Evolutionary conservation across 2,888 invertebrate species (phyloP).

Genomic region (Melanostoma scalare): DNA sequence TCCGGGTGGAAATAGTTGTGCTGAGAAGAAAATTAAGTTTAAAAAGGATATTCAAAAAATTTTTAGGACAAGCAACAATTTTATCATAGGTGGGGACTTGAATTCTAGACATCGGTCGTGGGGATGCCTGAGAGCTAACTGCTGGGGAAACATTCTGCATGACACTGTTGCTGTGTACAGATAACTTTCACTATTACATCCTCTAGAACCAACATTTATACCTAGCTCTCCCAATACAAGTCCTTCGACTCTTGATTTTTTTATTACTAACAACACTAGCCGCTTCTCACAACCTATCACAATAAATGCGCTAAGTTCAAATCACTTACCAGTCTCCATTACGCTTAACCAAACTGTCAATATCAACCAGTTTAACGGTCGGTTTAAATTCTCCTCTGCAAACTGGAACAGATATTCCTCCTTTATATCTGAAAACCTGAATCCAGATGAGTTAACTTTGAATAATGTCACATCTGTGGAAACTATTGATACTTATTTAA

Average conservation of each 20-base stretch:
- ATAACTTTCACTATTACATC: constrained; percentile 1
- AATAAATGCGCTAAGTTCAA: not conserved
- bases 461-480: no score
- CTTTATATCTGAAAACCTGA: no score
- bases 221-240: constrained; percentile 4
- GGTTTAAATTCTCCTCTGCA: no score
- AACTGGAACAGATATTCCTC: no score
- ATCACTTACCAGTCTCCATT: constrained; percentile 3
- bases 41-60: constrained; percentile 21
- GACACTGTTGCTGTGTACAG: constrained; percentile 7
- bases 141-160: constrained; percentile 13
- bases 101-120: constrained; percentile 7
- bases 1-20: constrained; percentile 10
- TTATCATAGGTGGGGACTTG: constrained; percentile 18
- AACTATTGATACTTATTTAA: not conserved
- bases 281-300: not conserved
- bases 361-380: no score
- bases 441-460: no score
- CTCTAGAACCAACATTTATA: not conserved
- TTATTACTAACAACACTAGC: not conserved
- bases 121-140: constrained; percentile 15
- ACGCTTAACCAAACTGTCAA: constrained; percentile 1
- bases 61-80: constrained; percentile 12
- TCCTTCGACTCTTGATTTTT: constrained; percentile 11
- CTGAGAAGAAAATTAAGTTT: constrained; percentile 3